Evolutionary conservation across 2,888 invertebrate genomes (phyloP).

Genomic region (Drosophila emarginata): DNA sequence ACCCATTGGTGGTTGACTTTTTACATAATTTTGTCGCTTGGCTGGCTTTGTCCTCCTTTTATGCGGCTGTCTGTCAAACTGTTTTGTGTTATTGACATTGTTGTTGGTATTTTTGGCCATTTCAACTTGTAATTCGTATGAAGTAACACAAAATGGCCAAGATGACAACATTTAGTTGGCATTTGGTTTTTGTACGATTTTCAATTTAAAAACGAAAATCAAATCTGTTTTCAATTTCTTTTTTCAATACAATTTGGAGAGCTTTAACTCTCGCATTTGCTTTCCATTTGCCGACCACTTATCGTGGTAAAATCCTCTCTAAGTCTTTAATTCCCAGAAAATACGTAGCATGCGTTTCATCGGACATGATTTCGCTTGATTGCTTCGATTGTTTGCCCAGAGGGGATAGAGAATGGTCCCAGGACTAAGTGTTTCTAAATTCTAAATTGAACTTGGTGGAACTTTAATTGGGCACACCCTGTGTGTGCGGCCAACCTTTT

Average conservation of each 20-base stretch:
- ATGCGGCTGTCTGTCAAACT: slow-evolving; percentile 29
- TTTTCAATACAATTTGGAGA: slow-evolving; percentile 21
- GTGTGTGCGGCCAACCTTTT: slow-evolving; percentile 13
- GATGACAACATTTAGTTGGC: slow-evolving; percentile 45
- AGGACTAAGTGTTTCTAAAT: slow-evolving; percentile 55
- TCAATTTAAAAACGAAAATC: slow-evolving; percentile 41
- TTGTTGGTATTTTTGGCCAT: slow-evolving; percentile 39
- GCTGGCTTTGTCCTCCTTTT: slow-evolving; percentile 58
- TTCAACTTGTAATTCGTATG: slow-evolving; percentile 68
- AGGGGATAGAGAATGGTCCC: slow-evolving; percentile 17
- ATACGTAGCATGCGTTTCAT: slow-evolving; percentile 58
- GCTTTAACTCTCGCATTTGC: slow-evolving; percentile 6
- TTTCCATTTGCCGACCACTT: background rate
- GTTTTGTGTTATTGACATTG: slow-evolving; percentile 50
- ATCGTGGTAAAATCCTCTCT: slow-evolving; percentile 40
- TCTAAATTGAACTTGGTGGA: slow-evolving; percentile 31
- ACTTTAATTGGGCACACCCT: slow-evolving; percentile 38
- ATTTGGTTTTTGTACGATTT: slow-evolving; percentile 17
- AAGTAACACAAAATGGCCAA: slow-evolving; percentile 54
- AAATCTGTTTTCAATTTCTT: background rate
- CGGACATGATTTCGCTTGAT: slow-evolving; percentile 68
- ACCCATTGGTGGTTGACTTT: slow-evolving; percentile 56
- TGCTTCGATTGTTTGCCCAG: slow-evolving; percentile 74
- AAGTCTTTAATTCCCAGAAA: slow-evolving; percentile 63
- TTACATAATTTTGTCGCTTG: slow-evolving; percentile 73